Evolutionary conservation across 2,797 vertebrate genomes (phyloP), one percentile per base, ranked within the genome.

Genomic region (Parauchenoglanis punctatus): DNA sequence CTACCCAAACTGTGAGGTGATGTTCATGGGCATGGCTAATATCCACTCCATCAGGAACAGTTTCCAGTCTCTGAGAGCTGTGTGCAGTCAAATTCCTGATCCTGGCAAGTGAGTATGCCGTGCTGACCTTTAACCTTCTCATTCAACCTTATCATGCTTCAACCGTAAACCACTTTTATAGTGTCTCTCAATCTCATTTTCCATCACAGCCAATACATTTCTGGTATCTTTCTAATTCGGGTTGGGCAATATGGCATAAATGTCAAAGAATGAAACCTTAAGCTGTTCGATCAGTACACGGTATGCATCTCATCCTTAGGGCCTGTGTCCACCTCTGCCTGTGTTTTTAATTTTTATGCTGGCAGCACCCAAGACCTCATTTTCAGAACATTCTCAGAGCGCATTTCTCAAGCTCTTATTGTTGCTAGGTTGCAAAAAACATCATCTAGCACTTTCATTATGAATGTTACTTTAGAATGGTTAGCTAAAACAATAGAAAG

Each of bases 21-120:
- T 98, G 92, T 99, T 99, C 92, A 99, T 99, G 99, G 98, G 98
- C 89, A 99, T 99, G 99, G 99, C 99, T 89, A 99, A 99, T 93
- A 99, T 99, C 94, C 99, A 99, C 56, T 97, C 98, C 91, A 99
- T 99, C 92, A 95, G 99, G 56, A 99, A 99, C 94, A 99, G 98
- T 89, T 99, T 99, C 95, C 98, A 99, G 92, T 98, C 98, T 56
- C 95, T 99, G 80, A 96, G 97, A 80, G 95, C 97, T 0, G 98
- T 99, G 86, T 99, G 98, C 94, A 99, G 97, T 89, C 99, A 99
- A 94, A 98, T 99, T 94, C 98, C 99, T 0, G 98, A 99, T 91
- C 98, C 99, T 28, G 98, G 97, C 96, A 99, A 99, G 99, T 99
- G 95, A 96, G 98, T 97, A 1, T 86, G 93, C 93, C 89, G 3